A percentile compares a stretch with the other conserved stretches of the same genome.
These are phyloP conservation scores for Dromius quadrimaculatus DNA, from an alignment of 2,888 invertebrate genomes.

Conservation along the genomic window DNA sequence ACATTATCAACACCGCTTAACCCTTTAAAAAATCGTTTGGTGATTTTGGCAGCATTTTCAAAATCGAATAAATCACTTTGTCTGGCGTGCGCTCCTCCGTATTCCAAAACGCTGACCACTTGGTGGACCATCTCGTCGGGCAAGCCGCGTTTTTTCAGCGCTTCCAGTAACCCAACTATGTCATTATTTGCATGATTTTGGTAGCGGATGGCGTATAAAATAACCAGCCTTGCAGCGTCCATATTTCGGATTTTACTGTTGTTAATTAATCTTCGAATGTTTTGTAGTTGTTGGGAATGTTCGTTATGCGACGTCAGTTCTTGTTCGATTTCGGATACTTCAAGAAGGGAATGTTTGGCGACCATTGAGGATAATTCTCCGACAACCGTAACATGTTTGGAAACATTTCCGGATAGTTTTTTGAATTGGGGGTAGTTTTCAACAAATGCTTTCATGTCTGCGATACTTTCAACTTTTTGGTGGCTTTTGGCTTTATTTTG, in stretches of 20 bases:
- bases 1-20: conserved; percentile 98
- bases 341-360: conserved; percentile 81
- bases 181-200: conserved; percentile 91
- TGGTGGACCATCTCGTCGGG: conserved; percentile 73
- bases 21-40: conserved; percentile 90
- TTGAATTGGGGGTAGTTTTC: conserved; percentile 99
- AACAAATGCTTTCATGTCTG: conserved; percentile 98
- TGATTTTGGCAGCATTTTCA: conserved; percentile 87
- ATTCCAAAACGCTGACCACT: conserved; percentile 80
- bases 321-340: conserved; percentile 94
- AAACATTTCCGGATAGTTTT: conserved; percentile 95
- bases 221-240: conserved; percentile 90
- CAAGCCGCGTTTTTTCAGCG: conserved; percentile 79
- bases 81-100: conserved; percentile 85
- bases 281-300: conserved; percentile 81
- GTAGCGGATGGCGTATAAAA: conserved; percentile 93
- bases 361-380: conserved; percentile 93
- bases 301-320: conserved; percentile 91
- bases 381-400: conserved; percentile 97
- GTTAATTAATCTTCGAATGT: conserved; percentile 82
- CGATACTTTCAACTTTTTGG: conserved; percentile 97
- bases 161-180: conserved; percentile 79
- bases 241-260: conserved; percentile 78
- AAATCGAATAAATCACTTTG: conserved; percentile 87
- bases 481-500: conserved; percentile 95